Evolutionary conservation across 1,140 invertebrate species (phyloP).

Genomic region (Leguminivora glycinivorella): DNA sequence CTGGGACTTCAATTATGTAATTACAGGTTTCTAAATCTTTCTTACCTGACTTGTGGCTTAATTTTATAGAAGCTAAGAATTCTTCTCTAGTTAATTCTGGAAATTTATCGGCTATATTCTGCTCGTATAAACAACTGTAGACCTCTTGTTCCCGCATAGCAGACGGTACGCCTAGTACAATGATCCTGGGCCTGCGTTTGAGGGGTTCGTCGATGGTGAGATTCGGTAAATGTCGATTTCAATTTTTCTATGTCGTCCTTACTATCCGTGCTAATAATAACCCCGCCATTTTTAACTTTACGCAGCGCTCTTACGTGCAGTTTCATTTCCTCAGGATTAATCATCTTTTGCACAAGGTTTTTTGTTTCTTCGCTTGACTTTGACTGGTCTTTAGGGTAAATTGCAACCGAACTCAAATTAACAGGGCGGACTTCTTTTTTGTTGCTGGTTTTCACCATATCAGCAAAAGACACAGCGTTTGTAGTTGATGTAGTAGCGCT

Average conservation of each 20-base stretch:
- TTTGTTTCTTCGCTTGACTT: background rate
- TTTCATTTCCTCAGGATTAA: too few relatives aligned
- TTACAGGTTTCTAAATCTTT: slow-evolving; percentile 6
- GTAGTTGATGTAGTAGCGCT: background rate
- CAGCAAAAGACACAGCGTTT: background rate
- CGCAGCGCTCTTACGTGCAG: too few relatives aligned
- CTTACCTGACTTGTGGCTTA: too few relatives aligned
- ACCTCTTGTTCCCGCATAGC: background rate
- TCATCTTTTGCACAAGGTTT: too few relatives aligned
- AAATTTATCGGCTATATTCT: too few relatives aligned
- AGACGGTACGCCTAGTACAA: background rate
- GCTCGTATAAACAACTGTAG: slow-evolving; percentile 9
- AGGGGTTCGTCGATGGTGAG: background rate
- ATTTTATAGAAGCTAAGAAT: too few relatives aligned
- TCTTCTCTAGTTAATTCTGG: too few relatives aligned
- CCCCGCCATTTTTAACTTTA: too few relatives aligned
- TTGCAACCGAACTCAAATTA: background rate
- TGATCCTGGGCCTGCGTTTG: background rate
- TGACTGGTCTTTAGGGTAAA: background rate
- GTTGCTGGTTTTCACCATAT: background rate
- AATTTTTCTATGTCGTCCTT: too few relatives aligned
- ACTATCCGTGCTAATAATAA: too few relatives aligned
- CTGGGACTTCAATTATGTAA: slow-evolving; percentile 23
- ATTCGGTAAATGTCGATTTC: background rate
- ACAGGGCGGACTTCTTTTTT: too few relatives aligned